These are phyloP conservation scores for Hirtodrosophila confusa DNA, from an alignment of 2,888 invertebrate species.

Conservation along the genomic window DNA sequence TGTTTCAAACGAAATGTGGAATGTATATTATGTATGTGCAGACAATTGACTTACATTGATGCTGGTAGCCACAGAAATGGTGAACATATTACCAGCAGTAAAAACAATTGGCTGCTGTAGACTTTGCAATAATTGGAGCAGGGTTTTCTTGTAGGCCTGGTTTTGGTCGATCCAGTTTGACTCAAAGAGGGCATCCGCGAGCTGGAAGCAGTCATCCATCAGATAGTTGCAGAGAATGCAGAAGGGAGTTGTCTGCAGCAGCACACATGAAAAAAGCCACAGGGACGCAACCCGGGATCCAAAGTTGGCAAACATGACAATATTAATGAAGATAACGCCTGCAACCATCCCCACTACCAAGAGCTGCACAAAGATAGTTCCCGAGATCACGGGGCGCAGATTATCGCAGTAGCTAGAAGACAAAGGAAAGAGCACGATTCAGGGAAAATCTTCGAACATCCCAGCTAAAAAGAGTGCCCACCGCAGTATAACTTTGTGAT, in stretches of 20 bases:
- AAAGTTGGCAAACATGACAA: slow-evolving; percentile 59
- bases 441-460: background rate
- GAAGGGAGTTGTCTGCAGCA: slow-evolving; percentile 71
- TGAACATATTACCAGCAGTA: slow-evolving; percentile 71
- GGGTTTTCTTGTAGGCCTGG: slow-evolving; percentile 55
- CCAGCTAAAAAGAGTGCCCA: slow-evolving; percentile 9
- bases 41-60: slow-evolving; percentile 54
- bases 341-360: slow-evolving; percentile 65
- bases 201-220: slow-evolving; percentile 58
- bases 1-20: too few relatives aligned
- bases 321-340: slow-evolving; percentile 68
- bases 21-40: background rate
- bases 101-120: slow-evolving; percentile 69
- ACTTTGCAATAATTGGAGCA: slow-evolving; percentile 63
- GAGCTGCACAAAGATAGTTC: slow-evolving; percentile 75
- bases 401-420: slow-evolving; percentile 57
- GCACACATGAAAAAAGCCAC: slow-evolving; percentile 53
- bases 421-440: background rate
- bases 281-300: slow-evolving; percentile 59
- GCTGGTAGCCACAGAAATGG: slow-evolving; percentile 72
- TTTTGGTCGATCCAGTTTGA: slow-evolving; percentile 71
- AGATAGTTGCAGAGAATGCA: slow-evolving; percentile 72
- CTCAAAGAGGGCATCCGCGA: slow-evolving; percentile 69
- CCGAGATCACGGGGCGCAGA: slow-evolving; percentile 67
- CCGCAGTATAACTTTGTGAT: slow-evolving; percentile 70